Percentiles rank a stretch among this genome's conserved stretches.
phyloP scores from a whole-genome alignment of 2,888 invertebrate species.

The Thereva unica region DNA sequence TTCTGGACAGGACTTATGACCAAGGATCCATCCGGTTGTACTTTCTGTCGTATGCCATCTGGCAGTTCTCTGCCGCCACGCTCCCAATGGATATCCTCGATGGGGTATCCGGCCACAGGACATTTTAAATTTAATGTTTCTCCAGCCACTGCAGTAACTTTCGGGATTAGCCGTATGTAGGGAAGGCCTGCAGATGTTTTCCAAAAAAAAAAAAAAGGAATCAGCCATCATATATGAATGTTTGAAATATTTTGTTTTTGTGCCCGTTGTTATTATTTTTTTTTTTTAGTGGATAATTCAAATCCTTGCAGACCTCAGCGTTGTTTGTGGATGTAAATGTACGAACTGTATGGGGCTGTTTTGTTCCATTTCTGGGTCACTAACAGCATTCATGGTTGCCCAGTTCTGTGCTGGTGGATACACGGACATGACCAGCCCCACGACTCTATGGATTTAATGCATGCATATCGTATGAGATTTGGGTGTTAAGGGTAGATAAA shows the following conservation, averaged over 20 bases:
- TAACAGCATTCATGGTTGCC: constrained; percentile 12
- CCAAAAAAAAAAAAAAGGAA: constrained; percentile 21
- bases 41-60: constrained; percentile 78
- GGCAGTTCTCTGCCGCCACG: constrained; percentile 73
- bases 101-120: constrained; percentile 82
- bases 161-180: constrained; percentile 76
- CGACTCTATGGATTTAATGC: constrained; percentile 8
- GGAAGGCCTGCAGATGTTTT: constrained; percentile 66
- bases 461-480: constrained; percentile 35
- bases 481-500: too few species aligned
- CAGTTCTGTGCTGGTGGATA: not conserved
- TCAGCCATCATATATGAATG: not conserved
- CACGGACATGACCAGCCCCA: constrained; percentile 27
- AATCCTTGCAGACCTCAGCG: not conserved
- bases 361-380: constrained; percentile 38
- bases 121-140: constrained; percentile 75
- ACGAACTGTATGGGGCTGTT: not conserved
- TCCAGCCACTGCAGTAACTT: constrained; percentile 80
- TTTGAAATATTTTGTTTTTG: constrained; percentile 16
- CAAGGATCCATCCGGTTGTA: constrained; percentile 73
- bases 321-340: not conserved
- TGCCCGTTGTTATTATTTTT: constrained; percentile 6
- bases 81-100: constrained; percentile 80
- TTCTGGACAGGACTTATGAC: constrained; percentile 77
- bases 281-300: constrained; percentile 13